Evolutionary conservation across 2,888 invertebrate genomes (phyloP).

Genomic region (Himalopsyche kuldschensis): DNA sequence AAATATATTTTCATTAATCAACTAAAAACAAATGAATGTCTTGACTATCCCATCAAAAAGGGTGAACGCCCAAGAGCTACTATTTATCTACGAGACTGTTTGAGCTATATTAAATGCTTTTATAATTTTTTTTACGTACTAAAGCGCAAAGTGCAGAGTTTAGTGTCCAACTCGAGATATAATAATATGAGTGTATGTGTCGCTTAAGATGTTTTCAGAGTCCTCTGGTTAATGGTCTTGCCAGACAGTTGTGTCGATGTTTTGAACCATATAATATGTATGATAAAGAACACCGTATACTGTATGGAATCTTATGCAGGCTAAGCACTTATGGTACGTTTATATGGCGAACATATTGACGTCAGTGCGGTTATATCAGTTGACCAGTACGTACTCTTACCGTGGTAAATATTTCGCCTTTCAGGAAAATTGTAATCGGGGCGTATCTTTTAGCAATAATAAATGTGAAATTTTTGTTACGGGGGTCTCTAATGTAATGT

Average conservation of each 20-base stretch:
- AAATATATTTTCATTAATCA: too few species aligned
- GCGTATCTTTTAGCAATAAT: too few species aligned
- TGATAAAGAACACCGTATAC: not conserved
- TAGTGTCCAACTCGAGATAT: not conserved
- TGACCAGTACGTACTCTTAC: not conserved
- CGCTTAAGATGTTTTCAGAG: not conserved
- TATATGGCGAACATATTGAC: not conserved
- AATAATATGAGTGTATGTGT: not conserved
- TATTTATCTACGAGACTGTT: too few species aligned
- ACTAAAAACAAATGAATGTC: too few species aligned
- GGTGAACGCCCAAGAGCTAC: too few species aligned
- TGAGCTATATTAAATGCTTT: too few species aligned
- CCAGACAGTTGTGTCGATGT: not conserved
- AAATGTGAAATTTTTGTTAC: too few species aligned
- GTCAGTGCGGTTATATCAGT: not conserved
- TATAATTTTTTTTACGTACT: not conserved
- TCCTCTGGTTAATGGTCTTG: not conserved
- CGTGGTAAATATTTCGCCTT: not conserved
- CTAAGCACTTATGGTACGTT: not conserved
- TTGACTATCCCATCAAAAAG: too few species aligned
- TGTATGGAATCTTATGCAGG: not conserved
- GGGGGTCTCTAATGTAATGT: too few species aligned
- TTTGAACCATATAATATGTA: not conserved
- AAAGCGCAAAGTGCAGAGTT: not conserved
- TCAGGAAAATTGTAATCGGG: too few species aligned